A percentile compares a stretch with the other conserved stretches of the same genome.
phyloP scores from a whole-genome alignment of 1,140 invertebrate genomes.

The Leptopilina boulardi region DNA sequence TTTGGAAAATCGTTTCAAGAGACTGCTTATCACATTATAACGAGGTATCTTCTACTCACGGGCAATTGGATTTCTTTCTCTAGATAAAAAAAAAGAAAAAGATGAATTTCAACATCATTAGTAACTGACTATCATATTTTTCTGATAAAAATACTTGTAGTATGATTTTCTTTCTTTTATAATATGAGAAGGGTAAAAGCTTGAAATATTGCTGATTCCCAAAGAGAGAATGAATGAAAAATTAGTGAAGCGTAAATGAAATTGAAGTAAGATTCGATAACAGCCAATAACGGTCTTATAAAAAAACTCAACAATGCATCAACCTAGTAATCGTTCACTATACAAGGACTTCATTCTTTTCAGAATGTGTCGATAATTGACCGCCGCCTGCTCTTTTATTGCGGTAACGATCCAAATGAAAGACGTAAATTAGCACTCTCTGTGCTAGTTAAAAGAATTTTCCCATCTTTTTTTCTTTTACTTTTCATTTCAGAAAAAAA shows the following conservation, averaged over 20 bases:
- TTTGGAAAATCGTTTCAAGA: slow-evolving; percentile 35
- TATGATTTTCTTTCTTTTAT: not conserved
- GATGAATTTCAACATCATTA: not conserved
- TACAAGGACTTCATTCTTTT: slow-evolving; percentile 4
- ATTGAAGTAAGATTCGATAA: slow-evolving; percentile 17
- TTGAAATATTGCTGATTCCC: not conserved
- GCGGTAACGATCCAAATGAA: slow-evolving; percentile 25
- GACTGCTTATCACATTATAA: slow-evolving; percentile 39
- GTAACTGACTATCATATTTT: slow-evolving; percentile 5
- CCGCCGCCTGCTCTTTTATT: slow-evolving; percentile 19
- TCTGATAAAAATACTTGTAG: not conserved
- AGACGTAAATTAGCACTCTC: slow-evolving; percentile 18
- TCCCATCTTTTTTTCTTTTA: too few species aligned
- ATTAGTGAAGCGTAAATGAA: slow-evolving; percentile 11
- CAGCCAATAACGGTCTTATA: slow-evolving; percentile 19
- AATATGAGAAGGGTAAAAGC: not conserved
- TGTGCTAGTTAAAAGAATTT: not conserved
- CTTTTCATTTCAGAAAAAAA: not conserved
- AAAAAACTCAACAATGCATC: slow-evolving; percentile 13
- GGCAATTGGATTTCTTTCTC: slow-evolving; percentile 20
- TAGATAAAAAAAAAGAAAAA: slow-evolving; percentile 18
- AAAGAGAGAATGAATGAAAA: not conserved
- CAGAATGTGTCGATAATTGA: slow-evolving; percentile 28
- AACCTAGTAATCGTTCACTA: slow-evolving; percentile 6
- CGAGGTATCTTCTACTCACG: slow-evolving; percentile 22